Conservation (phyloP, 2,797 vertebrate species). For the Thripadectes ignobilis region DNA sequence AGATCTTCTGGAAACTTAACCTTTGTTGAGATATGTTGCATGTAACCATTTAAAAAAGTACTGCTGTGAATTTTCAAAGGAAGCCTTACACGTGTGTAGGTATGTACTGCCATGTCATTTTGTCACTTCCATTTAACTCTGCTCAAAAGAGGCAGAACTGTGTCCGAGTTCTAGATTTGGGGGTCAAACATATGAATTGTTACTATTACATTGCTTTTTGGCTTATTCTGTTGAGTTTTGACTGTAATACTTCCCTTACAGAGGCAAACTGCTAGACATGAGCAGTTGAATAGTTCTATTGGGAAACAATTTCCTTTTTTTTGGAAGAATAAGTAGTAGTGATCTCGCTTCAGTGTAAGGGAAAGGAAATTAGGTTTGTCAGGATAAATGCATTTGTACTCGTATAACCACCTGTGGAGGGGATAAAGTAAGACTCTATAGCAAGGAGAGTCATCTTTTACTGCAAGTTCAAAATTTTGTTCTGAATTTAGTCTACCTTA, state of each 20-base stretch:
- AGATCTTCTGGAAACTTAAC: neutral
- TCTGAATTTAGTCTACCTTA: neutral
- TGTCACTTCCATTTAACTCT: neutral
- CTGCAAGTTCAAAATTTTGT: neutral
- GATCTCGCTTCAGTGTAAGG: neutral
- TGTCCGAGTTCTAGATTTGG: neutral
- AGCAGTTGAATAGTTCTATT: neutral
- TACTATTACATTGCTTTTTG: neutral
- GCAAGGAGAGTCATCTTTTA: neutral
- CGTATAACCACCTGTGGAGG: neutral
- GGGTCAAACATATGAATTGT: rapidly evolving
- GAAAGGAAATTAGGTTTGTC: neutral
- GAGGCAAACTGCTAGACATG: neutral
- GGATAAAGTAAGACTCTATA: neutral
- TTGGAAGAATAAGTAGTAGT: neutral
- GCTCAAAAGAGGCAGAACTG: neutral
- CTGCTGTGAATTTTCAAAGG: neutral
- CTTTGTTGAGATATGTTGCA: neutral
- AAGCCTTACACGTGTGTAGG: rapidly evolving
- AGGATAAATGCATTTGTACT: neutral
- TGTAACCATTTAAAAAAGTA: neutral
- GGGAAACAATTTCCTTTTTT: neutral
- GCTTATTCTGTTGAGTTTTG: neutral
- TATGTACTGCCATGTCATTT: neutral
- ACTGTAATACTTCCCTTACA: neutral